Conservation (phyloP, 1,140 invertebrate species). For the Chrysomallon squamiferum region DNA sequence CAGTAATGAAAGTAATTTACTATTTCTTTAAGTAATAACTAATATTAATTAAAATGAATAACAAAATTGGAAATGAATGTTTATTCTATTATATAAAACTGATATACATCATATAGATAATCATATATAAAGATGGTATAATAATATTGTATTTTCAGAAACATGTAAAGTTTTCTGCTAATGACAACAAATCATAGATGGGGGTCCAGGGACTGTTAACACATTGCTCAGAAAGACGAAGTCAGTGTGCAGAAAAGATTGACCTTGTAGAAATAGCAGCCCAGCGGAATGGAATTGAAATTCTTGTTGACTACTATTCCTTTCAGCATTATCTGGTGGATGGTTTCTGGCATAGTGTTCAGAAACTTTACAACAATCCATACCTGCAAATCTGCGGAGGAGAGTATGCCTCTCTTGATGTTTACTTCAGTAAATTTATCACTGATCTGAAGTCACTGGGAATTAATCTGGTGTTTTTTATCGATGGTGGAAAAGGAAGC, state of each 20-base stretch:
- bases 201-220: slow-evolving; percentile 47
- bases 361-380: slow-evolving; percentile 34
- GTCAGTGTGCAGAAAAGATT: slow-evolving; percentile 35
- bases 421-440: slow-evolving; percentile 45
- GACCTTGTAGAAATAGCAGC: slow-evolving; percentile 47
- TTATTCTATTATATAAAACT: no score
- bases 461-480: slow-evolving; percentile 49
- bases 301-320: slow-evolving; percentile 54
- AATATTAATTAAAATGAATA: no score
- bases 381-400: slow-evolving; percentile 49
- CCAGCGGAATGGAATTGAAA: slow-evolving; percentile 44
- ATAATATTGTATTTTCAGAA: no score
- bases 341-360: slow-evolving; percentile 42
- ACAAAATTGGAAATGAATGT: no score
- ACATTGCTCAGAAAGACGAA: slow-evolving; percentile 31
- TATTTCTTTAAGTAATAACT: no score
- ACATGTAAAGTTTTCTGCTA: no score
- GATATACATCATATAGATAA: no score
- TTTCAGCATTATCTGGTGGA: slow-evolving; percentile 47
- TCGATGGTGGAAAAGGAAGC: slow-evolving; percentile 52
- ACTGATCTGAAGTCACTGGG: slow-evolving; percentile 39
- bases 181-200: slow-evolving; percentile 27
- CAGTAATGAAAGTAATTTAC: no score
- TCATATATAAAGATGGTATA: no score
- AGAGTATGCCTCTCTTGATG: slow-evolving; percentile 47